Evolutionary conservation across 2,888 invertebrate genomes (phyloP).

Genomic region (Eupeodes latifasciatus): DNA sequence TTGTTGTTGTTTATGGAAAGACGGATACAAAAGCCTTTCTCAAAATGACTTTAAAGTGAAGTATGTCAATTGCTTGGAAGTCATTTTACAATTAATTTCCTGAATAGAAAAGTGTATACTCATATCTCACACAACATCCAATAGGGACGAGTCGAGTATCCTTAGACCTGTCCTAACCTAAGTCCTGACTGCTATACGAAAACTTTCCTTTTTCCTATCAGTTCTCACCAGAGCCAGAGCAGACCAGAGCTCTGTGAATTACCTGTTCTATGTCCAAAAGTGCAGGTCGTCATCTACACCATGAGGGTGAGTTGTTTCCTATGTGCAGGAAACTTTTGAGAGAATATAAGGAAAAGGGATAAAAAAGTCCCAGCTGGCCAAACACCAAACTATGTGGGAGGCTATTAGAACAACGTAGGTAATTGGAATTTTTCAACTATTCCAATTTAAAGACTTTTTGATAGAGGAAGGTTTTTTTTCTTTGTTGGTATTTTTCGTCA

Average conservation of each 20-base stretch:
- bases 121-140: not conserved
- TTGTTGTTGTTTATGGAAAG: not conserved
- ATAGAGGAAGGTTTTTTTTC: not conserved
- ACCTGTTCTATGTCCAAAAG: conserved; percentile 33
- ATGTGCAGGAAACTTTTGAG: not conserved
- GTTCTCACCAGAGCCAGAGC: not conserved
- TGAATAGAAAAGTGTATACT: not conserved
- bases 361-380: conserved; percentile 1
- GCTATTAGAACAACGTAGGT: conserved; percentile 45
- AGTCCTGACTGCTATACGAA: not conserved
- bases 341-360: conserved; percentile 32
- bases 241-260: conserved; percentile 7
- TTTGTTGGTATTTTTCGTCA: conserved; percentile 10
- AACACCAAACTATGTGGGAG: not conserved
- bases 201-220: not conserved
- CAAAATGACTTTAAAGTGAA: conserved; percentile 19
- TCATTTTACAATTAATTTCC: conserved; percentile 58
- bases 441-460: conserved; percentile 4
- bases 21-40: not conserved
- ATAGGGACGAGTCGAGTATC: not conserved
- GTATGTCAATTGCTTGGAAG: conserved; percentile 65
- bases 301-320: not conserved
- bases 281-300: not conserved
- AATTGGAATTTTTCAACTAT: conserved; percentile 55
- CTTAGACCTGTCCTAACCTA: not conserved